These are phyloP conservation scores for Griposia aprilina DNA, from an alignment of 2,888 invertebrate genomes.

Conservation along the genomic window DNA sequence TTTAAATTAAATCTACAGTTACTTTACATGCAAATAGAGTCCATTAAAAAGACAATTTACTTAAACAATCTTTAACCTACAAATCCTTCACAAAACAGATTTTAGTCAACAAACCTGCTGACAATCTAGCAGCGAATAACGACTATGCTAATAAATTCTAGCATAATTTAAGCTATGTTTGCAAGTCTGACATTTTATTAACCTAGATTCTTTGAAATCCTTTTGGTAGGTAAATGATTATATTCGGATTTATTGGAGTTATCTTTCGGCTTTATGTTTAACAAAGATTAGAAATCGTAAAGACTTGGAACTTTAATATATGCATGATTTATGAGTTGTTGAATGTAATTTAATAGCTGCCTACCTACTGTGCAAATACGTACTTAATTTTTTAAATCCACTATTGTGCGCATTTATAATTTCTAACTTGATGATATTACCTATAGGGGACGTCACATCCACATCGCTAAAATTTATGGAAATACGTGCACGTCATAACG, in stretches of 20 bases:
- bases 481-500: neutral
- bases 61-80: conserved; percentile 40
- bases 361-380: neutral
- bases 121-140: conserved; percentile 23
- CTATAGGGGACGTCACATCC: too few species aligned
- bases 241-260: conserved; percentile 13
- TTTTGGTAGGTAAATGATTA: conserved; percentile 29
- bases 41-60: conserved; percentile 24
- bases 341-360: neutral
- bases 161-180: conserved; percentile 41
- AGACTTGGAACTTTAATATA: neutral
- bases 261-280: conserved; percentile 10
- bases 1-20: conserved; percentile 5
- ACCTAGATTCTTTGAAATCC: conserved; percentile 57
- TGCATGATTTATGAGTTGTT: conserved; percentile 9
- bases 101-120: conserved; percentile 27
- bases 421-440: too few species aligned
- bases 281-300: neutral
- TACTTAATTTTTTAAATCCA: neutral
- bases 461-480: neutral
- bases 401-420: too few species aligned
- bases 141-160: conserved; percentile 59
- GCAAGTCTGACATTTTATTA: conserved; percentile 56
- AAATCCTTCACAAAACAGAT: conserved; percentile 42
- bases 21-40: conserved; percentile 33